Base-by-base conservation (phyloP, 2,888 invertebrate genomes). In the Trachelus stipa region DNA sequence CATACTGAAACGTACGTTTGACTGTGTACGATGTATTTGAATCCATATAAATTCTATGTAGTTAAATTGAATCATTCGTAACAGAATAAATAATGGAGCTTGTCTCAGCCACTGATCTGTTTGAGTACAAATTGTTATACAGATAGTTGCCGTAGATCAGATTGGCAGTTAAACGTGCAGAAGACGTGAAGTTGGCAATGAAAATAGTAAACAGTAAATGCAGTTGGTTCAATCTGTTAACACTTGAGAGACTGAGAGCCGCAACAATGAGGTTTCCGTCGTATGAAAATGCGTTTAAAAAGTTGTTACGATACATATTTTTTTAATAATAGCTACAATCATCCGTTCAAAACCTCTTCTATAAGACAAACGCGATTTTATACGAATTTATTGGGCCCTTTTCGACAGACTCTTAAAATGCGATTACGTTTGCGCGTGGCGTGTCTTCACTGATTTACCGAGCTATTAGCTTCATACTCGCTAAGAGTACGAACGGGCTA, bases 221-320 rank as follows among this genome's bases (percentile, higher is more conserved):
- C 56, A 56, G 56, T 56, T 56, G 56, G 56, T 23, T 56, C 56
- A 23, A 9, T 56, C 56, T 56, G 56, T 56, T 56, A 23, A 37
- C 11, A 31, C 4, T 30, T 33, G 89, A 74, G 11, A n/a, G 11
- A 11, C 9, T 15, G 15, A 31, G 1, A 34, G 34, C 15, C 12
- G 34, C n/a, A n/a, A 12, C 15, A 11, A 30, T 34, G 69, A 23
- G 34, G 37, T 33, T 34, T 73, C 34, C 9, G 40, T 23, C 92
- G 92, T 11, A 84, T 86, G 35, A 91, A 90, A 33, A 93, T 93
- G 37, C 1, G 93, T 85, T 89, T 30, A 85, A 88, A 40, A 84
- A 88, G 68, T 93, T 89, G 82, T 40, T 1, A 40, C 23, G 1
- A 15, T 40, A 35, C 3, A 35, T 37, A 37, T 37, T 56, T 56